Evolutionary conservation across 30 jellyfish, hydroid and myxozoan species (phyloP), one percentile per base, ranked within the genome.

Genomic region (Catostylus mosaicus): DNA sequence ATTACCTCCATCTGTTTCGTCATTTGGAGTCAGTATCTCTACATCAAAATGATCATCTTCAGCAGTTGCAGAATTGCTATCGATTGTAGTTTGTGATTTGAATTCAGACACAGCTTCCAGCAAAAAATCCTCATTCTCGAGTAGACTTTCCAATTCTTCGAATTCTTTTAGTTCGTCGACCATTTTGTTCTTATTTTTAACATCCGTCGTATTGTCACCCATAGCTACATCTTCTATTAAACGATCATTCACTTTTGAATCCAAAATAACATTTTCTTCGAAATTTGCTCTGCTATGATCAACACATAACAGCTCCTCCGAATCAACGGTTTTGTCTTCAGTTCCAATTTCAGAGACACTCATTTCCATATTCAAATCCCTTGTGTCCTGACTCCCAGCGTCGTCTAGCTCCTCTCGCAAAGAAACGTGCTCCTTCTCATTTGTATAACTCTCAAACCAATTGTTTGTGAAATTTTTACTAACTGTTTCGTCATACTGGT

Each of bases 101-200:
- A 27, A 0, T 8, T 52, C 43, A 7, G 32, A 35, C 24, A 32
- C 52, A 76, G 11, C 78, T 14, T 45, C 90, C 29, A 30, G 7
- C 20, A 37, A 30, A 2, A 3, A 26, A 37, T 62, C 69, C 12
- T 69, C 84, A 1, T 38, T 67, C 51, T 68, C 91, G 51, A 81
- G 52, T 30, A 81, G 19, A 30, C 8, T 23, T 33, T 81, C 91
- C 26, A 81, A 48, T 60, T 67, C 91, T 23, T 66, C 91, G 54
- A 67, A 67, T 46, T 81, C 79, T 51, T 48, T 73, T 61, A 48
- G 62, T 3, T 57, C 91, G 1, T 37, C 84, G 22, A n/a, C 67
- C 22, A 60, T 80, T 37, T 60, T n/a, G 30, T 22, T 19, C 36
- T 46, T 54, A 2, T 26, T 20, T n/a, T n/a, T n/a, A n/a, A n/a